Evolutionary conservation across 2,113 vertebrate species (phyloP).

Genomic region (Orcinus orca): DNA sequence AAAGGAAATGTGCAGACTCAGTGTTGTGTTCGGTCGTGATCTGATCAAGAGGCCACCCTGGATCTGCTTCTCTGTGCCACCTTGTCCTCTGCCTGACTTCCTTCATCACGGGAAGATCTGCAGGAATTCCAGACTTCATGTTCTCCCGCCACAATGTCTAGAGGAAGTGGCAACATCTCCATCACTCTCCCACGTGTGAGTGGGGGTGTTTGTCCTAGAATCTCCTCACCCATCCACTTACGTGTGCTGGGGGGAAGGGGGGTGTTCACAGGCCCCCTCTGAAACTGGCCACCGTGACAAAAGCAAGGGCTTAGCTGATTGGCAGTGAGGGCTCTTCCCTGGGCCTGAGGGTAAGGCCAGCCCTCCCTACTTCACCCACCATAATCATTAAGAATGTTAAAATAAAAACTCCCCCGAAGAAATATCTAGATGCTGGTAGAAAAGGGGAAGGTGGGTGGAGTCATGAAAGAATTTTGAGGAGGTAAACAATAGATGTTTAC

Average conservation of each 20-base stretch:
- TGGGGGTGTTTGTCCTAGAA: neutral
- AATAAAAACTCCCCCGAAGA: neutral
- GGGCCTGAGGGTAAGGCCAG: neutral
- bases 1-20: neutral
- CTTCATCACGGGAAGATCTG: neutral
- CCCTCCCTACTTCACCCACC: neutral
- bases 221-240: neutral
- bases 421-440: neutral
- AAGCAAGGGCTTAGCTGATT: neutral
- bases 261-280: neutral
- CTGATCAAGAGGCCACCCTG: neutral
- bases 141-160: neutral
- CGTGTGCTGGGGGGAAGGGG: neutral
- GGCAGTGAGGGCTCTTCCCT: neutral
- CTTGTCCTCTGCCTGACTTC: neutral
- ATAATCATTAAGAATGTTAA: neutral
- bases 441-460: accelerated
- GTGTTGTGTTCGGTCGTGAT: neutral
- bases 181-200: neutral
- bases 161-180: neutral
- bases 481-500: neutral
- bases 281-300: neutral
- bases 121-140: neutral
- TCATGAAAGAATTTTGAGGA: neutral
- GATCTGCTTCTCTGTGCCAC: neutral